Conservation (phyloP, 2,797 vertebrate genomes). For the Lateolabrax maculatus region DNA sequence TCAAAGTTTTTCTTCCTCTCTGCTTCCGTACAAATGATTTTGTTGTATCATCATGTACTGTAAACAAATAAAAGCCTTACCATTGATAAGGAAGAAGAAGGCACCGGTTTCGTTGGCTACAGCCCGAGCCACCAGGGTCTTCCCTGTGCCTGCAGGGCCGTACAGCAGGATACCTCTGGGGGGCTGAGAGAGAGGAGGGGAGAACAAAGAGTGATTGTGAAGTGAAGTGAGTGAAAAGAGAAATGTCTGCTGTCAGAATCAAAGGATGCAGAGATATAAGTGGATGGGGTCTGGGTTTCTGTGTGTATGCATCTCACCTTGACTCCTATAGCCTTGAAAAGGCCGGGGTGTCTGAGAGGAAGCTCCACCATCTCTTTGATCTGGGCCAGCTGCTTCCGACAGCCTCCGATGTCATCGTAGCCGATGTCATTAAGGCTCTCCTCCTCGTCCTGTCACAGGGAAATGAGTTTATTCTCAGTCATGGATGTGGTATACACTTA, state of each 20-base stretch:
- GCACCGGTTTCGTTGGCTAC: slow-evolving; percentile 87
- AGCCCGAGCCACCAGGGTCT: slow-evolving; percentile 86
- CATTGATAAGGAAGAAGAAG: slow-evolving; percentile 88
- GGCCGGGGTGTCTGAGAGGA: slow-evolving; percentile 94
- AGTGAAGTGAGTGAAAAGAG: no score
- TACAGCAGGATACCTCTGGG: slow-evolving; percentile 86
- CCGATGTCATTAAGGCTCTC: slow-evolving; percentile 96
- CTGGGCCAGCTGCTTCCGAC: slow-evolving; percentile 94
- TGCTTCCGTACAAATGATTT: not conserved
- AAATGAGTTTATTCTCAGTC: not conserved
- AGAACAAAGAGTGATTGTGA: slow-evolving; percentile 11
- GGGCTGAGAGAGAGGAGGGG: slow-evolving; percentile 67
- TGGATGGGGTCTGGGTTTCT: not conserved
- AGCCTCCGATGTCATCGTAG: slow-evolving; percentile 97
- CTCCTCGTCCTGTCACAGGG: slow-evolving; percentile 90
- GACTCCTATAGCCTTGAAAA: slow-evolving; percentile 96
- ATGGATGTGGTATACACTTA: not conserved
- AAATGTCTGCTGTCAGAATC: not conserved
- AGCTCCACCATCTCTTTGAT: slow-evolving; percentile 99
- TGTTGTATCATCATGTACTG: not conserved
- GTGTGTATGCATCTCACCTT: slow-evolving; percentile 84
- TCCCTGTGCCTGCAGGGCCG: slow-evolving; percentile 86
- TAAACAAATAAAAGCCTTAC: slow-evolving; percentile 32
- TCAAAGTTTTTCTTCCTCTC: not conserved
- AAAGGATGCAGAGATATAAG: not conserved